phyloP scores from a whole-genome alignment of 2,888 invertebrate genomes.

The Peribatodes rhomboidaria region DNA sequence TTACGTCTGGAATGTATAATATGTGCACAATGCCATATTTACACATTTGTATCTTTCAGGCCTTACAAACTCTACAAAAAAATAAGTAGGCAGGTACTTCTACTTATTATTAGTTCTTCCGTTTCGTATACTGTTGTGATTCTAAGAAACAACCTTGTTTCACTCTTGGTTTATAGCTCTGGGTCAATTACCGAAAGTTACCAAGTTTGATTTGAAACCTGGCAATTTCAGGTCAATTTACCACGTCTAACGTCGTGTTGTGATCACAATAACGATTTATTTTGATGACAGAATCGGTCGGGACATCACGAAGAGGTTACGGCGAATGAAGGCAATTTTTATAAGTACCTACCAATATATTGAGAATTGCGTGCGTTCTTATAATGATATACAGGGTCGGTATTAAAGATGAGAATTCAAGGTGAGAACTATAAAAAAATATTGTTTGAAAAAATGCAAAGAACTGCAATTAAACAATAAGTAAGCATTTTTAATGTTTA shows the following conservation, averaged over 20 bases:
- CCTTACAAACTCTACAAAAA: too few relatives aligned
- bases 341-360: slow-evolving; percentile 35
- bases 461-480: not conserved
- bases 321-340: slow-evolving; percentile 44
- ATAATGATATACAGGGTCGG: slow-evolving; percentile 48
- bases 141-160: slow-evolving; percentile 1
- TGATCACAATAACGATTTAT: slow-evolving; percentile 38
- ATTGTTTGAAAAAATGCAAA: not conserved
- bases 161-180: slow-evolving; percentile 3
- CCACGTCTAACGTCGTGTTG: slow-evolving; percentile 28
- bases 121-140: not conserved
- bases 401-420: slow-evolving; percentile 1
- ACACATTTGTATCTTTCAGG: too few relatives aligned
- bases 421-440: not conserved
- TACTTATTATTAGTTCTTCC: not conserved
- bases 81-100: too few relatives aligned
- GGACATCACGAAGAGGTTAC: slow-evolving; percentile 41
- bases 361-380: slow-evolving; percentile 61
- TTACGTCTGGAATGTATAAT: too few relatives aligned
- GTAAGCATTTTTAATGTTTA: too few relatives aligned
- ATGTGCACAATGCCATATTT: too few relatives aligned
- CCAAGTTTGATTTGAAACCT: slow-evolving; percentile 20
- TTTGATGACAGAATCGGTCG: slow-evolving; percentile 37
- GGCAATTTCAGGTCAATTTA: slow-evolving; percentile 16
- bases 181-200: slow-evolving; percentile 24